A percentile compares a stretch with the other conserved stretches of the same genome.
phyloP scores from a whole-genome alignment of 2,888 invertebrate species.

The Epirrhoe alternata region DNA sequence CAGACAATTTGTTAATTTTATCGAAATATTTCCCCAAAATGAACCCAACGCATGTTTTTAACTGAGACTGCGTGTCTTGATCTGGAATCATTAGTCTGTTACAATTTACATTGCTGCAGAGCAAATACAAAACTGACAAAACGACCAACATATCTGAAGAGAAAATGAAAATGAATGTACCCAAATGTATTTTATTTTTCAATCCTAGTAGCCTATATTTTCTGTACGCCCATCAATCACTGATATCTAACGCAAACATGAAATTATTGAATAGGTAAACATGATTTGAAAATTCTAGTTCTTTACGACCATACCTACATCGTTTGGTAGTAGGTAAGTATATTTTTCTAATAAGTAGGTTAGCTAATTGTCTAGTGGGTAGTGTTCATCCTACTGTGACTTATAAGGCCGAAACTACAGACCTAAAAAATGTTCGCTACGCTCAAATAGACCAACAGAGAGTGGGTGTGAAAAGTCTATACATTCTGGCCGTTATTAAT shows the following conservation, averaged over 20 bases:
- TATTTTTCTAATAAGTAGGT: too few relatives aligned
- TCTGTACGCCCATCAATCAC: conserved; percentile 35
- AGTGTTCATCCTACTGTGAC: too few relatives aligned
- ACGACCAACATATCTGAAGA: conserved; percentile 40
- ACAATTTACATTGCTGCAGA: conserved; percentile 24
- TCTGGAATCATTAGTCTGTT: not conserved
- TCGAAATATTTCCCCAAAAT: conserved; percentile 43
- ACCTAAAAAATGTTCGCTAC: too few relatives aligned
- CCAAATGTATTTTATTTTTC: not conserved
- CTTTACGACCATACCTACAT: too few relatives aligned
- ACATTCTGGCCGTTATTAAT: too few relatives aligned
- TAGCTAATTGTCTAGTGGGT: too few relatives aligned
- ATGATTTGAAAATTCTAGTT: not conserved
- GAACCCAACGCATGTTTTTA: conserved; percentile 37
- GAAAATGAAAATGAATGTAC: conserved; percentile 10
- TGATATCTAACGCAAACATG: conserved; percentile 20
- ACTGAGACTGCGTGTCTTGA: not conserved
- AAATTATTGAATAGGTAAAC: conserved; percentile 23
- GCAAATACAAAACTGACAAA: conserved; percentile 22
- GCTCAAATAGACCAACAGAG: too few relatives aligned
- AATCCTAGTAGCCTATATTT: not conserved
- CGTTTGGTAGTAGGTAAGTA: too few relatives aligned
- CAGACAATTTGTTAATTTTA: conserved; percentile 35
- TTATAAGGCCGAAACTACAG: too few relatives aligned
- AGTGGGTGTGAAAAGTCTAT: too few relatives aligned